phyloP scores from a whole-genome alignment of 2,113 vertebrate species.

The Blennius ocellaris region DNA sequence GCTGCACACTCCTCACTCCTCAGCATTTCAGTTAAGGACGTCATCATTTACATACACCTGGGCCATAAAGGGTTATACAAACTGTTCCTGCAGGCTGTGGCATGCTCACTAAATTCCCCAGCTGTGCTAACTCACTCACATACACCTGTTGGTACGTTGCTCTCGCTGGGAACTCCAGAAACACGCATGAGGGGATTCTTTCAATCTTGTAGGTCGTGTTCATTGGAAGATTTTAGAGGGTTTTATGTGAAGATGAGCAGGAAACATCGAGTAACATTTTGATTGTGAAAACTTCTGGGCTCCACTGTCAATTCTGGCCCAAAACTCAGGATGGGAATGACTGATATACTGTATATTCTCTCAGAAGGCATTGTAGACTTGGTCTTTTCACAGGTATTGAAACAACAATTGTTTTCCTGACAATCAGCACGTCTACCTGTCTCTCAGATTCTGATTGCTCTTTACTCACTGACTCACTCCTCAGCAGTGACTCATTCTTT shows the following conservation, averaged over 20 bases:
- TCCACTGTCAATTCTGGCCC: too few species aligned
- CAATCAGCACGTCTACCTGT: background rate
- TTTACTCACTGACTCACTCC: slow-evolving; percentile 50
- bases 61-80: slow-evolving; percentile 39
- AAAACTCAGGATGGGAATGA: too few species aligned
- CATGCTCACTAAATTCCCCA: slow-evolving; percentile 52
- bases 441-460: slow-evolving; percentile 15
- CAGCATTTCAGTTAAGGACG: background rate
- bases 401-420: slow-evolving; percentile 14
- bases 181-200: slow-evolving; percentile 43
- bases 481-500: slow-evolving; percentile 49
- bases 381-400: too few species aligned
- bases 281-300: too few species aligned
- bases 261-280: background rate
- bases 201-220: slow-evolving; percentile 13
- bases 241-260: background rate
- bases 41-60: slow-evolving; percentile 40
- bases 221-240: background rate
- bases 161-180: slow-evolving; percentile 45
- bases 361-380: too few species aligned
- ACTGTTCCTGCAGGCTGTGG: slow-evolving; percentile 43
- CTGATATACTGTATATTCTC: too few species aligned
- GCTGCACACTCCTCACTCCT: background rate
- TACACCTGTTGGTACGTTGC: slow-evolving; percentile 57
- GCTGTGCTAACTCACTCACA: slow-evolving; percentile 28